Conservation (phyloP, 2,888 invertebrate species). For the Aphidius colemani region DNA sequence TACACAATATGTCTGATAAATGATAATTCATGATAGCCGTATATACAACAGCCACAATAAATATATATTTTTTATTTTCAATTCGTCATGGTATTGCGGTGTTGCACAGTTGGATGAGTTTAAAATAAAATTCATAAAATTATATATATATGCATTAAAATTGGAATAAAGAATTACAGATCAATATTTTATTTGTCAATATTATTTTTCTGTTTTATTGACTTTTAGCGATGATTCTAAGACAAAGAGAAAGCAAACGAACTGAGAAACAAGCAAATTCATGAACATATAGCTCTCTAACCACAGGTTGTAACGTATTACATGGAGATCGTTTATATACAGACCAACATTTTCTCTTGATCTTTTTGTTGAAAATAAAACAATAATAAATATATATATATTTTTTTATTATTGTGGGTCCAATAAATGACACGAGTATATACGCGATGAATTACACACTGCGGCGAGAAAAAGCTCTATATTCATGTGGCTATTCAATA, state of each 20-base stretch:
- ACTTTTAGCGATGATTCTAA: background rate
- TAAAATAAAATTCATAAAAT: slow-evolving; percentile 9
- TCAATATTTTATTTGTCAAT: background rate
- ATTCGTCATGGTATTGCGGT: slow-evolving; percentile 16
- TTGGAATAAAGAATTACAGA: background rate
- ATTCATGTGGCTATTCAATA: too few relatives aligned
- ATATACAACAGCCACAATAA: too few relatives aligned
- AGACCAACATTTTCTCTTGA: slow-evolving; percentile 21
- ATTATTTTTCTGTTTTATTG: background rate
- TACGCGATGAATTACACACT: slow-evolving; percentile 24
- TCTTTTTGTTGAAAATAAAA: background rate
- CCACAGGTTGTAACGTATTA: slow-evolving; percentile 49
- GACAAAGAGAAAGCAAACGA: slow-evolving; percentile 13
- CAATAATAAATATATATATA: slow-evolving; percentile 36
- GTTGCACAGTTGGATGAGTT: slow-evolving; percentile 19
- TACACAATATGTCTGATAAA: too few relatives aligned
- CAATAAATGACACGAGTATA: slow-evolving; percentile 21
- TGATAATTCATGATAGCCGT: too few relatives aligned
- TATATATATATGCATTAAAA: background rate
- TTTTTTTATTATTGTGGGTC: slow-evolving; percentile 32
- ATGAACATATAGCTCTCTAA: slow-evolving; percentile 23
- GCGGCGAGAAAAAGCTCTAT: slow-evolving; percentile 2
- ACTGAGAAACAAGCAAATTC: slow-evolving; percentile 19
- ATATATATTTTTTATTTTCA: too few relatives aligned
- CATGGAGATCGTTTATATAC: slow-evolving; percentile 43